Evolutionary conservation across 2,113 vertebrate species (phyloP).

Genomic region (Chinchilla lanigera): DNA sequence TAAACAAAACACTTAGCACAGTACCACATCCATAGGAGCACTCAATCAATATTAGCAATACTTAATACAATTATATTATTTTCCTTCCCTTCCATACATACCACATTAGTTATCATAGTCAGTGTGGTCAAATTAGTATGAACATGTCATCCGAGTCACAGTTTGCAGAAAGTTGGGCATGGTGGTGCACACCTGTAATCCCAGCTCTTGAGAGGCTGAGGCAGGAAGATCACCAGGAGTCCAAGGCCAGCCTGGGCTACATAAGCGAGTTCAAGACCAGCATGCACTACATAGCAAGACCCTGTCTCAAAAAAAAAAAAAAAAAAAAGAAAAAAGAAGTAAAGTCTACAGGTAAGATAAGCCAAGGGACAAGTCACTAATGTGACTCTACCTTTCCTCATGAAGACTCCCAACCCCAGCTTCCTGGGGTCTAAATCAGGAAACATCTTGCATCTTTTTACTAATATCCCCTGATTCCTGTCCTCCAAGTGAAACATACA

Average conservation of each 20-base stretch:
- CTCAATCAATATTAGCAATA: background rate
- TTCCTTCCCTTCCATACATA: background rate
- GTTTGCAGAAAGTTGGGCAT: background rate
- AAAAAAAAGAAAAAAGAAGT: background rate
- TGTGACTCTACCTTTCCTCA: background rate
- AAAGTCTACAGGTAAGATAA: background rate
- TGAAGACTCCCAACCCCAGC: background rate
- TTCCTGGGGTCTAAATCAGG: background rate
- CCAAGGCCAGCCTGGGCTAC: background rate
- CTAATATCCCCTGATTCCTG: background rate
- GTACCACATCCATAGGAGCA: background rate
- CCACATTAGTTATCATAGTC: background rate
- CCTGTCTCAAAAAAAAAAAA: background rate
- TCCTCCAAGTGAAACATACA: background rate
- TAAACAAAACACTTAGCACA: background rate
- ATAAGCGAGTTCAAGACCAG: background rate
- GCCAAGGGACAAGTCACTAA: background rate
- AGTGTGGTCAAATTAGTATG: background rate
- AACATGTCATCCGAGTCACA: background rate
- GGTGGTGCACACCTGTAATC: background rate
- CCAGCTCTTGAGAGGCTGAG: background rate
- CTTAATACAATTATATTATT: background rate
- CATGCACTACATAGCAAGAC: background rate
- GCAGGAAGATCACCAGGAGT: background rate
- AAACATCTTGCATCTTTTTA: background rate